These are phyloP conservation scores for Drosophila prosaltans DNA, from an alignment of 1,140 invertebrate species.

Conservation along the genomic window DNA sequence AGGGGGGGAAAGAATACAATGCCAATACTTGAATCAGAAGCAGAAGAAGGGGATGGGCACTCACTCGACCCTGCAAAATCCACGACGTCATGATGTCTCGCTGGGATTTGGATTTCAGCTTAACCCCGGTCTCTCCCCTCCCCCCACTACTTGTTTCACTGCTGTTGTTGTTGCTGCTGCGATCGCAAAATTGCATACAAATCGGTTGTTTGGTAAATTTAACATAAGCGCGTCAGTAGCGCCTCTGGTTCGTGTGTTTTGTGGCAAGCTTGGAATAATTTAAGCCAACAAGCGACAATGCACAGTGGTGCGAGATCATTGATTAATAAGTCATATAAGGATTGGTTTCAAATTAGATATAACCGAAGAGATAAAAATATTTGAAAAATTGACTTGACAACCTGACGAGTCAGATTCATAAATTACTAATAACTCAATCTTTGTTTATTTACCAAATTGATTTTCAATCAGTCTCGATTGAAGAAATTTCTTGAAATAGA, in stretches of 20 bases:
- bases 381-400: too few species aligned
- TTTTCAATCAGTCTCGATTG: too few species aligned
- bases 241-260: slow-evolving; percentile 66
- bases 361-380: too few species aligned
- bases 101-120: slow-evolving; percentile 76
- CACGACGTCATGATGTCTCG: slow-evolving; percentile 82
- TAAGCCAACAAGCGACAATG: slow-evolving; percentile 47
- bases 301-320: slow-evolving; percentile 20
- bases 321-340: too few species aligned
- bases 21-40: slow-evolving; percentile 32
- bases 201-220: slow-evolving; percentile 82
- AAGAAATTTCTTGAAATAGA: too few species aligned
- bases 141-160: neutral
- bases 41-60: slow-evolving; percentile 16
- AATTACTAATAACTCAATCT: too few species aligned
- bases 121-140: neutral
- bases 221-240: slow-evolving; percentile 81
- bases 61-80: slow-evolving; percentile 38
- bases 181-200: slow-evolving; percentile 81
- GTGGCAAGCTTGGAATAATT: slow-evolving; percentile 77
- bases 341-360: too few species aligned
- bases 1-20: slow-evolving; percentile 35
- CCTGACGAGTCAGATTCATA: too few species aligned
- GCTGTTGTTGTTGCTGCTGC: neutral
- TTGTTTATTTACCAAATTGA: too few species aligned